These are phyloP conservation scores for Brachyrhaphis roseni DNA, from an alignment of 2,797 vertebrate genomes.

Conservation along the genomic window DNA sequence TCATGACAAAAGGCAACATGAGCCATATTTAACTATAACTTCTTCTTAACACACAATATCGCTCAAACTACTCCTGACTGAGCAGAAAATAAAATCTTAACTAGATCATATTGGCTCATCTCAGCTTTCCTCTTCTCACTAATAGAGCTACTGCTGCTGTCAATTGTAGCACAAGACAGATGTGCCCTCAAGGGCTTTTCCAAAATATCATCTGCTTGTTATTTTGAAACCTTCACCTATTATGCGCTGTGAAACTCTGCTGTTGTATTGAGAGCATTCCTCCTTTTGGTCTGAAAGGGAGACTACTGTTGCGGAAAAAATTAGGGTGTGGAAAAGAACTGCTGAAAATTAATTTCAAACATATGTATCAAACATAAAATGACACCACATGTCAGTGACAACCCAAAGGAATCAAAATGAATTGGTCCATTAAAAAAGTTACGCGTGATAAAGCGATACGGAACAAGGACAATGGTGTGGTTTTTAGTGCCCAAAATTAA, in stretches of 20 bases:
- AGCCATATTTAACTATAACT: background rate
- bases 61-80: background rate
- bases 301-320: too few species aligned
- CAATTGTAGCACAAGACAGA: background rate
- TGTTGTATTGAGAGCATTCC: background rate
- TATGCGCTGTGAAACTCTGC: background rate
- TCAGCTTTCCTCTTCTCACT: background rate
- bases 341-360: background rate
- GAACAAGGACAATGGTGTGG: too few species aligned
- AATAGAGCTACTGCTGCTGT: background rate
- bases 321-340: background rate
- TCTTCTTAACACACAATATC: background rate
- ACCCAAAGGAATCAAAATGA: background rate
- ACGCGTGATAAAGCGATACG: background rate
- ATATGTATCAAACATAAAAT: background rate
- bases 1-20: background rate
- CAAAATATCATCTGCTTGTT: background rate
- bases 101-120: background rate
- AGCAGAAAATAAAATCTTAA: background rate
- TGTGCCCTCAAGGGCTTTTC: constrained; percentile 12
- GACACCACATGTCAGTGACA: background rate
- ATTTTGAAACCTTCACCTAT: background rate
- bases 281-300: background rate
- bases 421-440: background rate
- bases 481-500: too few species aligned